Conservation (phyloP, 92 coral and sea anemone species). For the Galaxea fascicularis region DNA sequence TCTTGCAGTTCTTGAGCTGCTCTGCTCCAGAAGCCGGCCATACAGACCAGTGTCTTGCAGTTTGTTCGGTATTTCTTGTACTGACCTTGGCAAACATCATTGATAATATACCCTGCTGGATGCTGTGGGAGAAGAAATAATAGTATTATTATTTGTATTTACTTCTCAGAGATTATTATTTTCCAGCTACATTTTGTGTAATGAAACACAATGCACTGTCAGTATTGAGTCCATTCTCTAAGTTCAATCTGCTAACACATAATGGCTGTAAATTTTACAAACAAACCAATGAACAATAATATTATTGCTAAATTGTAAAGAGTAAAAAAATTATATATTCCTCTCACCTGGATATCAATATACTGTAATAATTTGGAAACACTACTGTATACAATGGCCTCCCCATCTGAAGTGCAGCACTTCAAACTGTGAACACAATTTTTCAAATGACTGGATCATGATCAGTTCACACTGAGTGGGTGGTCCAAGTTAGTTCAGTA, state of each 20-base stretch:
- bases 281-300: neutral
- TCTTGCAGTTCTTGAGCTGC: constrained; percentile 68
- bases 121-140: constrained; percentile 56
- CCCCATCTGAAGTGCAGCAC: constrained; percentile 74
- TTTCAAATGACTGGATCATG: neutral
- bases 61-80: constrained; percentile 84
- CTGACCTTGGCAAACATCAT: constrained; percentile 94
- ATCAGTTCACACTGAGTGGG: neutral
- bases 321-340: too few relatives aligned
- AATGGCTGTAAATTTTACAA: too few relatives aligned
- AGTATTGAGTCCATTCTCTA: too few relatives aligned
- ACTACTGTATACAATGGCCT: constrained; percentile 74
- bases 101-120: constrained; percentile 92
- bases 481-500: neutral
- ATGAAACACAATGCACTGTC: too few relatives aligned
- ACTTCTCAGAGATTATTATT: neutral
- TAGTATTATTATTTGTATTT: neutral
- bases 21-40: constrained; percentile 93
- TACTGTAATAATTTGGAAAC: constrained; percentile 82
- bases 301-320: neutral
- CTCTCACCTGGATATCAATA: constrained; percentile 79
- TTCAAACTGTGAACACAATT: constrained; percentile 65
- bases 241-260: too few relatives aligned
- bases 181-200: too few relatives aligned
- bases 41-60: constrained; percentile 89